phyloP scores from a whole-genome alignment of 2,888 invertebrate genomes.

The Rotaria magnacalcarata region DNA sequence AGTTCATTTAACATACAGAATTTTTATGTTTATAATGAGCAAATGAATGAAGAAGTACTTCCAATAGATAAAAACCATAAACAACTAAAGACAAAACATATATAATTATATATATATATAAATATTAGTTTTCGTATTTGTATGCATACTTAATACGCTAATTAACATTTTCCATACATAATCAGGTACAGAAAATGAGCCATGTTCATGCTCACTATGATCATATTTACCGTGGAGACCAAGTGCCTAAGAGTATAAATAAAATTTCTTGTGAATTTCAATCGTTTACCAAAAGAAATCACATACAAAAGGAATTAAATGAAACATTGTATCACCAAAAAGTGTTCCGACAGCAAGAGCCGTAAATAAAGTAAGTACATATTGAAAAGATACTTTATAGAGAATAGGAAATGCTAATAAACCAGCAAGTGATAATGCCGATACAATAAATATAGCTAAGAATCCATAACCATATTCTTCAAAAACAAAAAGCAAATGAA shows the following conservation, averaged over 20 bases:
- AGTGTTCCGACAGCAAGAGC: constrained; percentile 85
- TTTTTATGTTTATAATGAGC: constrained; percentile 31
- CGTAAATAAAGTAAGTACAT: constrained; percentile 58
- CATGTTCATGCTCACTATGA: not conserved
- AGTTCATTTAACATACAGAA: not conserved
- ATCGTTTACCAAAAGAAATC: not conserved
- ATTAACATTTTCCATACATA: constrained; percentile 27
- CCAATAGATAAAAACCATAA: constrained; percentile 6
- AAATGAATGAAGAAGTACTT: constrained; percentile 28
- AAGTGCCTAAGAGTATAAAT: not conserved
- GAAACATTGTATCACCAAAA: constrained; percentile 82
- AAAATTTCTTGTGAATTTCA: not conserved
- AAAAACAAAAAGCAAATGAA: not conserved
- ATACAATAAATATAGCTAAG: constrained; percentile 58
- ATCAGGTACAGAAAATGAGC: not conserved
- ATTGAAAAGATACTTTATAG: constrained; percentile 50
- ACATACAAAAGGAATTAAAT: constrained; percentile 71
- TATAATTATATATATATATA: not conserved
- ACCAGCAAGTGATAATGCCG: constrained; percentile 56
- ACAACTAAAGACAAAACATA: not conserved
- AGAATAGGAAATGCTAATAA: constrained; percentile 55
- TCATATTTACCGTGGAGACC: not conserved
- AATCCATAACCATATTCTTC: constrained; percentile 58
- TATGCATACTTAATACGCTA: not conserved
- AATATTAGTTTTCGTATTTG: not conserved